Evolutionary conservation across 1,140 invertebrate genomes (phyloP), one percentile per base, ranked within the genome.

Genomic region (Rhopalosiphum maidis): DNA sequence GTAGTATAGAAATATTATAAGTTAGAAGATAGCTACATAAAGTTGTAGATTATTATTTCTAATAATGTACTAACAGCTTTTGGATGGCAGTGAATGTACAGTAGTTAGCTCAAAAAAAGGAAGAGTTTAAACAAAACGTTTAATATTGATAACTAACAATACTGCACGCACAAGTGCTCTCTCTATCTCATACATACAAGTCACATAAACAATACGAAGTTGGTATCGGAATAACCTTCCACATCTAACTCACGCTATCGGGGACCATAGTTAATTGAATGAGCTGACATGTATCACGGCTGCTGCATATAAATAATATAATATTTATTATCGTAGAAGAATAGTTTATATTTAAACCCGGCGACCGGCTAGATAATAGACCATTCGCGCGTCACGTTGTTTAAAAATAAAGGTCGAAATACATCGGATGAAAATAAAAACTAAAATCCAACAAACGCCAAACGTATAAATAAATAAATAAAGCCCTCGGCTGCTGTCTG

Each of bases 371-470:
- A 77, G 60, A n/a, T 77, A 35, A 77, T 77, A 77, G 60, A 77
- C 30, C 60, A 18, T 77, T n/a, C n/a, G 60, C 60, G 60, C 60
- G 60, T n/a, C 30, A n/a, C n/a, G 30, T n/a, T 68, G 60, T 77
- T 77, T 77, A n/a, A 77, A 77, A 77, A 77, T 77, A 77, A 77
- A n/a, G 60, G 60, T 77, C n/a, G 60, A 77, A n/a, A n/a, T 77
- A 77, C 60, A 77, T n/a, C 30, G 3, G 18, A 77, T n/a, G n/a
- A 15, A 18, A 77, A 77, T 77, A n/a, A n/a, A 77, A 77, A n/a
- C 60, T n/a, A 77, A 77, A 77, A 77, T 77, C 60, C 60, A n/a
- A 77, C 60, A 77, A 77, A 77, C 60, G 60, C n/a, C 60, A n/a
- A 77, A 77, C 60, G 60, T 77, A 77, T 77, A 68, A n/a, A 68